A percentile compares a stretch with the other conserved stretches of the same genome.
Conservation (phyloP, 2,797 vertebrate genomes). For the Sorex maritimensis region DNA sequence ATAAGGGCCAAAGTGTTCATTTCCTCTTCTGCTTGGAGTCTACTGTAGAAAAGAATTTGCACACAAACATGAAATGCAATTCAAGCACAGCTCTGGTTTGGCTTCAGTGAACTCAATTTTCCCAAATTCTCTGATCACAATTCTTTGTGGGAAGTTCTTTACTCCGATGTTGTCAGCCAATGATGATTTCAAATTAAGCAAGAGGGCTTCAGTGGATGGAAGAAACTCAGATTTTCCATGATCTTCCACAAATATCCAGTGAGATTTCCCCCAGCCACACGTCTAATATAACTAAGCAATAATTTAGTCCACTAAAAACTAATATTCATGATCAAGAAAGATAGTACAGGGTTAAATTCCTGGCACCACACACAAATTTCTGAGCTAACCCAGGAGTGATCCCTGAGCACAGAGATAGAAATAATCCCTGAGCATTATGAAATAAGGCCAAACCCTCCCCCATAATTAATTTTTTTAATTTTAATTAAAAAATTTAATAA, state of each 20-base stretch:
- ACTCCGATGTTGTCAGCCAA: neutral
- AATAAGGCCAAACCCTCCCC: no score
- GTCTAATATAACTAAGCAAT: slow-evolving; percentile 1
- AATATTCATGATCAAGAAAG: neutral
- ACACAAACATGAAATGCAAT: slow-evolving; percentile 26
- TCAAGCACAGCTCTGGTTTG: slow-evolving; percentile 69
- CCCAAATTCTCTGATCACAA: slow-evolving; percentile 45
- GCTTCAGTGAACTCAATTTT: slow-evolving; percentile 56
- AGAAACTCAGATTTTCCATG: neutral
- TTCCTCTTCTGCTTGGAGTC: slow-evolving; percentile 70
- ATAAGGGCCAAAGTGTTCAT: slow-evolving; percentile 41
- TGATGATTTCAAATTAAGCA: slow-evolving; percentile 24
- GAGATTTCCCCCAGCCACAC: slow-evolving; percentile 52
- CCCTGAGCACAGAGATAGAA: no score
- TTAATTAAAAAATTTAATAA: no score
- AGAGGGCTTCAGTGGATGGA: slow-evolving; percentile 13
- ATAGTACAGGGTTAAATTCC: no score
- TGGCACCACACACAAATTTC: no score
- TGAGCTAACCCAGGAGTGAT: no score
- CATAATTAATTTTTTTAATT: no score
- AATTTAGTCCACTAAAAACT: neutral
- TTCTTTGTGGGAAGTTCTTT: slow-evolving; percentile 8
- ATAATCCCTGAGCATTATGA: no score
- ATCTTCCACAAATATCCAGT: slow-evolving; percentile 7
- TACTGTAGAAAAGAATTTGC: slow-evolving; percentile 70